Base-by-base conservation (phyloP, 2,113 vertebrate genomes). In the Apodemus speciosus region DNA sequence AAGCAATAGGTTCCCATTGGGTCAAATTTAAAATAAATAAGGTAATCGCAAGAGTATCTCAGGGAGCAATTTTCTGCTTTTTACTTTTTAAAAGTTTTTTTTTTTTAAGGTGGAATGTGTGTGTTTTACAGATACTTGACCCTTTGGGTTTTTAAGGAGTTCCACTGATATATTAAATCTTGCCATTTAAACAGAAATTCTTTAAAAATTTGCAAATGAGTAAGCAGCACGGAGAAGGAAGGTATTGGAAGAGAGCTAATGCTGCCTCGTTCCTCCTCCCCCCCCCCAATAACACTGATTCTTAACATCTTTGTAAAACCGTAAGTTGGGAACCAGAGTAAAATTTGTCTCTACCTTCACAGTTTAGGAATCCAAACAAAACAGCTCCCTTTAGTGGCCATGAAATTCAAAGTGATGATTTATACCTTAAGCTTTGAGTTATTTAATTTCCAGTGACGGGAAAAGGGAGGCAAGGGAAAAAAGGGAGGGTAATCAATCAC, bases 321-420 rank as follows among this genome's bases (percentile, higher is more conserved):
- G 77, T 64, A 35, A 32, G 21, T 68, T 90, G 93, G 62, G 18
- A 16, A 91, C 32, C 51, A 95, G 69, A 88, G 32, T 58, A 91
- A 86, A 93, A 73, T 86, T 89, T 94, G 38, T 9, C n/a, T 56
- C 23, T 60, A 64, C 18, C 53, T 76, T 91, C 43, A 87, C 43
- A 72, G 38, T 91, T 92, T 73, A 87, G 53, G 95, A 90, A 87
- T 95, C 79, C 89, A 23, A 84, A 77, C 2, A 94, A 94, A 81
- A 91, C 66, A 80, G 10, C 56, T 94, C 92, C 90, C 56, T 87
- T 92, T 92, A 96, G 84, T 40, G 64, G 89, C 91, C 64, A 77
- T 95, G 53, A 95, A 92, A 94, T 76, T 85, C 69, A 38, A 68
- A 91, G 75, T 69, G n/a, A 95, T 96, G 56, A 95, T 94, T 96